Conservation (phyloP, 1,140 invertebrate genomes). For the Anastrepha ludens region DNA sequence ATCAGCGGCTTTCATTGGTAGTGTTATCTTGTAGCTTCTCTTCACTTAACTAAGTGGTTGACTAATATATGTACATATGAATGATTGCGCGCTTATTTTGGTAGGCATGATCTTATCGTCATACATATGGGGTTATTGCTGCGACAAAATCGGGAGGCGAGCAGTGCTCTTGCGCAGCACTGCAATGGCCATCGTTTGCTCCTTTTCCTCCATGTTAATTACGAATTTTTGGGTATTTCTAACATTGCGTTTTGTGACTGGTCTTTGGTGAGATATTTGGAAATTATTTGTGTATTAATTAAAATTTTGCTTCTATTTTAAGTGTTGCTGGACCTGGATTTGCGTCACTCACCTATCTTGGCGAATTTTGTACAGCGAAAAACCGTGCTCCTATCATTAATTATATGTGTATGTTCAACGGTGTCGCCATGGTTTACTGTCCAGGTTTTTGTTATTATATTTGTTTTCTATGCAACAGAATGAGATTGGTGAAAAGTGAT, state of each 20-base stretch:
- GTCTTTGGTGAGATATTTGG: neutral
- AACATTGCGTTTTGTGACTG: slow-evolving; percentile 19
- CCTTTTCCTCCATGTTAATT: slow-evolving; percentile 75
- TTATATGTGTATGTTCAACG: slow-evolving; percentile 42
- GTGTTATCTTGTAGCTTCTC: too few species aligned
- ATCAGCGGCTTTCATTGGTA: neutral
- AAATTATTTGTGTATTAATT: neutral
- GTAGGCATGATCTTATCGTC: slow-evolving; percentile 68
- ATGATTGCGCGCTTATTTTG: neutral
- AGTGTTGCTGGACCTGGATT: slow-evolving; percentile 74
- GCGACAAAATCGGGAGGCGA: slow-evolving; percentile 75
- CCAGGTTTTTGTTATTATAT: slow-evolving; percentile 42
- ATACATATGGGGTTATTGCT: slow-evolving; percentile 76
- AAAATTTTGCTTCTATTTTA: slow-evolving; percentile 15
- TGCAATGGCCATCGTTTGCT: slow-evolving; percentile 61
- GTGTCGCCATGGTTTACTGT: slow-evolving; percentile 27
- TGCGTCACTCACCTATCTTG: slow-evolving; percentile 75
- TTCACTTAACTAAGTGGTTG: too few species aligned
- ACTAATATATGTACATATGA: neutral
- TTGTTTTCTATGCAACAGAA: too few species aligned
- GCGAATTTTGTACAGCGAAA: slow-evolving; percentile 74
- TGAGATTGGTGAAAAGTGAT: too few species aligned
- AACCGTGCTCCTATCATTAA: slow-evolving; percentile 61
- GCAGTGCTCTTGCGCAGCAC: slow-evolving; percentile 74
- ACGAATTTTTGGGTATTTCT: slow-evolving; percentile 76